Evolutionary conservation across 2,113 vertebrate genomes (phyloP).

Genomic region (Macquaria australasica): DNA sequence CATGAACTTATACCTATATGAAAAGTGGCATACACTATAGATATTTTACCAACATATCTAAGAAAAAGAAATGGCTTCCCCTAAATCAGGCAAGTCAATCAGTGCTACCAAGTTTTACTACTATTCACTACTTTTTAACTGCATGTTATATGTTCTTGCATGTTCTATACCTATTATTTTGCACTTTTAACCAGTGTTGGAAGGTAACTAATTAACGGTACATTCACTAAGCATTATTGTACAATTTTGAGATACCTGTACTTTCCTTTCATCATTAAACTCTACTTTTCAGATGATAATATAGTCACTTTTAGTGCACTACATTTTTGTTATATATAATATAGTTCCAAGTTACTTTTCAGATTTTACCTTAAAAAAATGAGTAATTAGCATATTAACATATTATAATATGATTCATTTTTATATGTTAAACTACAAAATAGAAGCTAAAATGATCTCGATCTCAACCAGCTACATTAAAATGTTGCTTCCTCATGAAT

Average conservation of each 20-base stretch:
- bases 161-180: neutral
- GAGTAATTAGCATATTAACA: too few relatives aligned
- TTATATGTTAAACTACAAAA: neutral
- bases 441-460: too few relatives aligned
- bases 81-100: neutral
- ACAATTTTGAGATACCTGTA: neutral
- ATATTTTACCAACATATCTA: neutral
- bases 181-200: neutral
- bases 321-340: neutral
- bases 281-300: neutral
- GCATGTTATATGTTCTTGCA: neutral
- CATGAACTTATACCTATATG: neutral
- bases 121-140: neutral
- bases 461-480: neutral
- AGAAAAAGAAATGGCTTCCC: neutral
- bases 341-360: neutral
- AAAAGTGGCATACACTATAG: too few relatives aligned
- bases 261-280: neutral
- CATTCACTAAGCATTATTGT: neutral
- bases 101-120: neutral
- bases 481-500: neutral
- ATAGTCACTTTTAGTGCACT: neutral
- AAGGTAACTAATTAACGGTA: neutral
- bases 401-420: neutral
- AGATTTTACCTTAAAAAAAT: neutral